phyloP scores from a whole-genome alignment of 1,140 invertebrate species.

The Episyrphus balteatus region DNA sequence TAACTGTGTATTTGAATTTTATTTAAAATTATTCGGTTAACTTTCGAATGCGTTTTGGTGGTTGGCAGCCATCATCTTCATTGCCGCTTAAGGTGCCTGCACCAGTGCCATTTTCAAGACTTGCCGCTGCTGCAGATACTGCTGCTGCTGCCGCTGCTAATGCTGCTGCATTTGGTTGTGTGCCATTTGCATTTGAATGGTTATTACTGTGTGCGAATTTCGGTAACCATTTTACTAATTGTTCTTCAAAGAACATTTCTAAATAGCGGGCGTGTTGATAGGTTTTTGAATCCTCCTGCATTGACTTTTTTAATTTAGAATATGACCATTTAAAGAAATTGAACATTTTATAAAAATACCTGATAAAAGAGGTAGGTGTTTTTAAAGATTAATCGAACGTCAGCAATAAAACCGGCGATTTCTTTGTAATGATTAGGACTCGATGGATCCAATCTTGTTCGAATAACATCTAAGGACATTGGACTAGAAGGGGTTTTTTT shows the following conservation, averaged over 20 bases:
- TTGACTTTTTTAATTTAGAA: constrained; percentile 11
- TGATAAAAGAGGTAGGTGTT: constrained; percentile 77
- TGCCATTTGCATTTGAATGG: constrained; percentile 3
- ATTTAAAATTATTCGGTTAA: constrained; percentile 17
- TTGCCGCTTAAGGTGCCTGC: constrained; percentile 14
- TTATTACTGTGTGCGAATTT: constrained; percentile 43
- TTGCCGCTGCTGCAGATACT: constrained; percentile 8
- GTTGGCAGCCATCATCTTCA: constrained; percentile 24
- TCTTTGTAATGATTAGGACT: constrained; percentile 60
- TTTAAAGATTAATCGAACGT: constrained; percentile 75
- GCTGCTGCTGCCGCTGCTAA: constrained; percentile 2
- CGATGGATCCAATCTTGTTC: constrained; percentile 61
- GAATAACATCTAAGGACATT: constrained; percentile 74
- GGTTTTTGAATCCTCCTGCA: constrained; percentile 68
- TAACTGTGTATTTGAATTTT: too few species aligned
- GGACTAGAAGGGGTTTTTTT: constrained; percentile 50
- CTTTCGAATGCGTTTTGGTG: constrained; percentile 23
- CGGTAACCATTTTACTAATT: constrained; percentile 69
- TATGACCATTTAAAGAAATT: not conserved
- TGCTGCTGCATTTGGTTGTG: not conserved
- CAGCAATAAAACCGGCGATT: constrained; percentile 64
- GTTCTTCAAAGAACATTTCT: constrained; percentile 75
- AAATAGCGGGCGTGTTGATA: constrained; percentile 71
- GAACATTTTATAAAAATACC: constrained; percentile 44
- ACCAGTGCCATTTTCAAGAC: not conserved